A percentile compares a stretch with the other conserved stretches of the same genome.
Conservation (phyloP, 2,888 invertebrate species). For the Ametastegia equiseti region DNA sequence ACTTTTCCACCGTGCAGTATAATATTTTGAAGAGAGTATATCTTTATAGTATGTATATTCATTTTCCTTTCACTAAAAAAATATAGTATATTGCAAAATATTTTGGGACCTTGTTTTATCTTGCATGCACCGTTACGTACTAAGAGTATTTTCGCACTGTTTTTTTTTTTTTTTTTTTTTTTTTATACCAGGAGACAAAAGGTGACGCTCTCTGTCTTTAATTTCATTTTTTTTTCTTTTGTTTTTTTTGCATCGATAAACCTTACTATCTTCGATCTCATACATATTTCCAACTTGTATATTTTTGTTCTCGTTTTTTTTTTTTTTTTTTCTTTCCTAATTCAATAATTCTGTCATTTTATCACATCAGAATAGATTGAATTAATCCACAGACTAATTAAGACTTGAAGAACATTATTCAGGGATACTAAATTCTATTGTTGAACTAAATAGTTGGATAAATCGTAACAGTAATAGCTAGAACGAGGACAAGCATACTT, state of each 20-base stretch:
- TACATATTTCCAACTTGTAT: constrained; percentile 19
- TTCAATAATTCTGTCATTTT: constrained; percentile 31
- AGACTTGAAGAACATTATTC: neutral
- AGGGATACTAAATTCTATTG: constrained; percentile 20
- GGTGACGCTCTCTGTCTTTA: constrained; percentile 31
- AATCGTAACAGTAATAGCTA: constrained; percentile 19
- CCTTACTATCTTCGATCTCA: constrained; percentile 44
- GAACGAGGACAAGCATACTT: constrained; percentile 27
- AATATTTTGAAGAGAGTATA: constrained; percentile 59
- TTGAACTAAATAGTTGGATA: neutral
- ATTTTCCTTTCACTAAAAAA: constrained; percentile 60
- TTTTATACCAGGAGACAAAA: neutral
- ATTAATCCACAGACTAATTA: constrained; percentile 24
- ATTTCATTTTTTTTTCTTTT: too few species aligned
- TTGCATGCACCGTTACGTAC: constrained; percentile 59
- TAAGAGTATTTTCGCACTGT: constrained; percentile 57
- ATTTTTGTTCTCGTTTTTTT: neutral
- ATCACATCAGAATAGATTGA: constrained; percentile 39
- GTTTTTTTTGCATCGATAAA: constrained; percentile 43
- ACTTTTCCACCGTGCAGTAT: constrained; percentile 52
- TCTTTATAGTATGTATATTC: constrained; percentile 55
- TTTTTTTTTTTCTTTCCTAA: neutral
- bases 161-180: neutral
- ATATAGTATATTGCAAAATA: constrained; percentile 66
- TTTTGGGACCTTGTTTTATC: constrained; percentile 60